Conservation (phyloP, 1,140 invertebrate species). For the Brachystomella parvula region DNA sequence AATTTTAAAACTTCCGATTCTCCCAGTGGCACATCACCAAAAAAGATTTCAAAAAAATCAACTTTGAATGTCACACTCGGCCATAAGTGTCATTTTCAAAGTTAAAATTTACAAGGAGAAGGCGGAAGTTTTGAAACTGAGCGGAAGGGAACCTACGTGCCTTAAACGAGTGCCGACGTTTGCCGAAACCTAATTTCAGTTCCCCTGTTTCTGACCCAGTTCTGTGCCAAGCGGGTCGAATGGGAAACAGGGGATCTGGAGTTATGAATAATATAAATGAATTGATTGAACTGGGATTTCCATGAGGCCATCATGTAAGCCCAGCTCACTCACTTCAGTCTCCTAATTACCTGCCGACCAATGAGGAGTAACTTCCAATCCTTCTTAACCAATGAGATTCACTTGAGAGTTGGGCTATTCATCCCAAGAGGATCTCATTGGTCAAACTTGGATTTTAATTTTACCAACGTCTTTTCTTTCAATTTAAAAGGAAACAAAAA, state of each 20-base stretch:
- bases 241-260: neutral
- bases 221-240: neutral
- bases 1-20: neutral
- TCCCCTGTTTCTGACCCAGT: neutral
- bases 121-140: neutral
- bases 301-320: neutral
- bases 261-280: neutral
- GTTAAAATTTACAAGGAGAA: neutral
- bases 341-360: neutral
- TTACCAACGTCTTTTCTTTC: neutral
- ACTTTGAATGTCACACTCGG: neutral
- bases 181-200: neutral
- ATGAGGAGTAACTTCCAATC: neutral
- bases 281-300: neutral
- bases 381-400: neutral
- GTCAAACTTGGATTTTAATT: neutral
- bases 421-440: neutral
- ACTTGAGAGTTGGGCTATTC: too few relatives aligned
- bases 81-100: neutral
- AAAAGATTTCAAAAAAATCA: too few relatives aligned
- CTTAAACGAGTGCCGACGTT: slow-evolving; percentile 6
- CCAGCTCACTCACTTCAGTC: neutral
- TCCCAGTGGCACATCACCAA: neutral
- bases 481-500: too few relatives aligned
- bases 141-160: neutral